phyloP scores from a whole-genome alignment of 2,797 vertebrate species.

The Pangasius mekongensis region DNA sequence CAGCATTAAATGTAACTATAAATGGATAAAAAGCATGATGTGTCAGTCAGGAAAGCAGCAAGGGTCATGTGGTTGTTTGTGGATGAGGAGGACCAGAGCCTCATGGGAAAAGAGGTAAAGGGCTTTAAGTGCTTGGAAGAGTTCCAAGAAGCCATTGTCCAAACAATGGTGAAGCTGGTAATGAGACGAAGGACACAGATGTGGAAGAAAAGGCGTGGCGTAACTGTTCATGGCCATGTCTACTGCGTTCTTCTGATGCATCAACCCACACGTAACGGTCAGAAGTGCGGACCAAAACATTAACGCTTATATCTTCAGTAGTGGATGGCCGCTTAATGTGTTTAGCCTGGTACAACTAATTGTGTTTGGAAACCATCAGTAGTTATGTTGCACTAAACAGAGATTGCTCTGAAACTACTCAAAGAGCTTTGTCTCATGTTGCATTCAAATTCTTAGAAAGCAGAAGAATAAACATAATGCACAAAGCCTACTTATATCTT shows the following conservation, averaged over 20 bases:
- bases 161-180: not conserved
- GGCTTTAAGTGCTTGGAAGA: constrained; percentile 2
- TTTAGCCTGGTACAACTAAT: not conserved
- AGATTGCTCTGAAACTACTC: not conserved
- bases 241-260: not conserved
- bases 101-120: not conserved
- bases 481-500: not conserved
- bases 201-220: constrained; percentile 6
- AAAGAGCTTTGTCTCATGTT: not conserved
- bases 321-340: not conserved
- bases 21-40: not conserved
- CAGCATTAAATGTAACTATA: not conserved
- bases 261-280: not conserved
- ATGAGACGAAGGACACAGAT: not conserved
- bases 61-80: not conserved
- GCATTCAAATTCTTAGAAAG: not conserved
- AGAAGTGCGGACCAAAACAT: not conserved
- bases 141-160: not conserved
- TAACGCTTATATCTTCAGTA: not conserved
- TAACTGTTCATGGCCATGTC: not conserved
- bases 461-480: not conserved
- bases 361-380: not conserved
- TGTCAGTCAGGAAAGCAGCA: not conserved
- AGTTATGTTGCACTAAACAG: not conserved
- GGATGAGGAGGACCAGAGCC: no score